Conservation (phyloP, 2,797 vertebrate genomes). For the Centropyge bicolor region DNA sequence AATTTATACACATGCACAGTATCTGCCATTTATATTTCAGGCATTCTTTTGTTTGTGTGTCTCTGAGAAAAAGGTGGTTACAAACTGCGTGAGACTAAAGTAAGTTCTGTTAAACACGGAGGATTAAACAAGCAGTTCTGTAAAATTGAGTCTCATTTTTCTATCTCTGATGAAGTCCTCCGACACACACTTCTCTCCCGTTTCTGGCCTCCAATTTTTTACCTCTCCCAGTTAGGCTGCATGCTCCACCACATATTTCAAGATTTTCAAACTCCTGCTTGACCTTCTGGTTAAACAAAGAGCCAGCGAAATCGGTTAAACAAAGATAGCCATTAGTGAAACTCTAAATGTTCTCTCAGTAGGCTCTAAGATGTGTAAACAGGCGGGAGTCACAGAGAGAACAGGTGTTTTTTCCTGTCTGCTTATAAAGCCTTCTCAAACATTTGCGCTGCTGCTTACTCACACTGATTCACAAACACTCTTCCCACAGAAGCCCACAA, state of each 20-base stretch:
- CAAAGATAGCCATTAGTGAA: conserved; percentile 63
- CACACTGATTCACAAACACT: conserved; percentile 84
- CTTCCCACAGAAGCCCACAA: conserved; percentile 80
- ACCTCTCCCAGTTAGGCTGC: background rate
- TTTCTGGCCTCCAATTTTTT: conserved; percentile 9
- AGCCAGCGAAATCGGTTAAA: conserved; percentile 32
- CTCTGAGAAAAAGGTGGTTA: background rate
- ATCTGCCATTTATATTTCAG: background rate
- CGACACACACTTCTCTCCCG: conserved; percentile 3
- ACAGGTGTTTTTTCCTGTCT: conserved; percentile 73
- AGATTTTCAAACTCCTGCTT: conserved; percentile 26
- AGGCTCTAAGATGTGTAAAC: conserved; percentile 74
- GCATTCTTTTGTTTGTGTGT: background rate
- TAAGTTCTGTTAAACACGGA: background rate
- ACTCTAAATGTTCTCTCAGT: conserved; percentile 52
- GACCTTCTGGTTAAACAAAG: conserved; percentile 45
- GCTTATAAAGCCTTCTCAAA: conserved; percentile 80
- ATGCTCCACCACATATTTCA: conserved; percentile 9
- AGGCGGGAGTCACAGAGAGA: conserved; percentile 69
- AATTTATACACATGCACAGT: conserved; percentile 13
- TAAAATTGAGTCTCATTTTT: background rate
- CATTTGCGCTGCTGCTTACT: conserved; percentile 82
- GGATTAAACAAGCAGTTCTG: background rate
- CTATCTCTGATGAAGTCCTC: conserved; percentile 9
- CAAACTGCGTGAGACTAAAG: background rate